Conservation (phyloP, 1,140 invertebrate genomes). For the Eumaeus atala region DNA sequence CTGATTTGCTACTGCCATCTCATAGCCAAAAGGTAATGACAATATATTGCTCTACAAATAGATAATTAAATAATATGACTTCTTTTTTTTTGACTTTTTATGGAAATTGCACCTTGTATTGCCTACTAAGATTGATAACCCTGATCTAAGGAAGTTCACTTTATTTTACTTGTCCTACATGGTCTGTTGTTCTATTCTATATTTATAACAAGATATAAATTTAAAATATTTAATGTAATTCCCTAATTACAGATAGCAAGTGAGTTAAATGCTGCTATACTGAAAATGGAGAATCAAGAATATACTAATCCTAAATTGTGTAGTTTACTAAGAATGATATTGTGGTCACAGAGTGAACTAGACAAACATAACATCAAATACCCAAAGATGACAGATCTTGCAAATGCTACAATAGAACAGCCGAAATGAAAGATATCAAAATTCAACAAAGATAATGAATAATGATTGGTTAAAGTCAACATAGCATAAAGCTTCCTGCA, state of each 20-base stretch:
- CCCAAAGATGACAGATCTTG: constrained; percentile 93
- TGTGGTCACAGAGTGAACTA: constrained; percentile 96
- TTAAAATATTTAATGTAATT: constrained; percentile 22
- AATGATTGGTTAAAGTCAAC: not conserved
- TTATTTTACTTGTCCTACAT: too few species aligned
- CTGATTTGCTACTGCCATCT: constrained; percentile 92
- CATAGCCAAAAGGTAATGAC: constrained; percentile 91
- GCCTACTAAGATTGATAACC: too few species aligned
- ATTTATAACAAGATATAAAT: constrained; percentile 17
- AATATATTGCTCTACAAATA: too few species aligned
- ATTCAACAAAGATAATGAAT: not conserved
- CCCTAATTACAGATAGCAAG: constrained; percentile 88
- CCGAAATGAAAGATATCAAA: constrained; percentile 76
- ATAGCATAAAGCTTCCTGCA: not conserved
- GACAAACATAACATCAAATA: constrained; percentile 95
- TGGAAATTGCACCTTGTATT: too few species aligned
- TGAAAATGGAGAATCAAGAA: constrained; percentile 93
- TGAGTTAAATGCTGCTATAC: constrained; percentile 96
- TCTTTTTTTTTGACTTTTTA: too few species aligned
- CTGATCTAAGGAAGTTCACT: too few species aligned
- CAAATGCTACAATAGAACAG: constrained; percentile 85
- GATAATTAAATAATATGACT: too few species aligned
- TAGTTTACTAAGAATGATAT: constrained; percentile 91
- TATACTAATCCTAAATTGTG: constrained; percentile 92
- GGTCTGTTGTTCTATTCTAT: too few species aligned